Conservation (phyloP, 2,888 invertebrate species). For the Deilephila porcellus region DNA sequence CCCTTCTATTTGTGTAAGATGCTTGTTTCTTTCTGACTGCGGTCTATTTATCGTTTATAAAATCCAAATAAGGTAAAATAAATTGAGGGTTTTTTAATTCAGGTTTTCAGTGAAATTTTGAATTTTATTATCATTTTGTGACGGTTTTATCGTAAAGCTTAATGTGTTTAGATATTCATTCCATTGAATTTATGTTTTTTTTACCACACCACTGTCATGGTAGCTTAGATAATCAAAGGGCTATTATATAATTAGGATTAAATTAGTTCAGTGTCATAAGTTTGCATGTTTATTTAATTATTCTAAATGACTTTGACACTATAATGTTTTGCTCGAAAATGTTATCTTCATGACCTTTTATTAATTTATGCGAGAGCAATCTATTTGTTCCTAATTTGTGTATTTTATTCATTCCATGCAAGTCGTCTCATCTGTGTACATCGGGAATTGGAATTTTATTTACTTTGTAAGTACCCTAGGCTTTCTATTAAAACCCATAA, state of each 20-base stretch:
- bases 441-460: conserved; percentile 36
- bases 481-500: background rate
- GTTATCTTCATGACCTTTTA: conserved; percentile 54
- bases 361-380: conserved; percentile 48
- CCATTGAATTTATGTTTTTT: no score
- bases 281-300: background rate
- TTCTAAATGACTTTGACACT: conserved; percentile 11
- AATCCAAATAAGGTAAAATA: conserved; percentile 65
- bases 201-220: no score
- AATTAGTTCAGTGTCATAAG: background rate
- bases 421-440: conserved; percentile 49
- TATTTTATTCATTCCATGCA: conserved; percentile 55
- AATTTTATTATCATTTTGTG: background rate
- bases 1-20: conserved; percentile 80
- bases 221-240: background rate
- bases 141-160: background rate
- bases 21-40: conserved; percentile 78
- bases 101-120: background rate
- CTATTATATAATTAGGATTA: background rate
- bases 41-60: conserved; percentile 64
- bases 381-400: conserved; percentile 54
- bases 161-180: no score
- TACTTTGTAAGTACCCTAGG: conserved; percentile 19
- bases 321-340: conserved; percentile 2
- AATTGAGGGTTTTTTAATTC: conserved; percentile 48